Evolutionary conservation across 2,113 vertebrate genomes (phyloP).

Genomic region (Boulengeromyrus knoepffleri): DNA sequence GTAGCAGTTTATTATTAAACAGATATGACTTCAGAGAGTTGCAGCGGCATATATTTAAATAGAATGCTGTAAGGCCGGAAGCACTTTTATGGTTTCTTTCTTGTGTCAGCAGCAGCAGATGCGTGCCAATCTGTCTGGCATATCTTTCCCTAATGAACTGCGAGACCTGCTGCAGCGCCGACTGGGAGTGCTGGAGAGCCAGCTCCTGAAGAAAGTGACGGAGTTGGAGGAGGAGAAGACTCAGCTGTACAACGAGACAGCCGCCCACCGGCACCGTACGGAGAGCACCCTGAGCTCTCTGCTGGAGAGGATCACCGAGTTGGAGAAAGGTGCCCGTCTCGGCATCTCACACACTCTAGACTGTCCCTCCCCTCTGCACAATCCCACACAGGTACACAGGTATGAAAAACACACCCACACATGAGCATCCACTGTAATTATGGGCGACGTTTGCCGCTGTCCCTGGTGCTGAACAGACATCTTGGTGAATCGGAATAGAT

Average conservation of each 20-base stretch:
- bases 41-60: background rate
- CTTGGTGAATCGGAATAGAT: background rate
- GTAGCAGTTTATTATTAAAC: background rate
- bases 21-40: background rate
- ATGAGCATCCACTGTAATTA: background rate
- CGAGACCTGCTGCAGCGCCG: constrained; percentile 81
- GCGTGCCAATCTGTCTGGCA: constrained; percentile 70
- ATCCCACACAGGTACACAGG: background rate
- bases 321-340: constrained; percentile 76
- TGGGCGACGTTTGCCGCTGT: background rate
- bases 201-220: constrained; percentile 83
- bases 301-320: constrained; percentile 81
- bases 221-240: constrained; percentile 89
- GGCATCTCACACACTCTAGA: background rate
- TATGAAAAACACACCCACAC: background rate
- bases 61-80: background rate
- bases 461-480: background rate
- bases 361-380: background rate
- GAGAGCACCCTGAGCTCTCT: constrained; percentile 79
- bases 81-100: constrained; percentile 13
- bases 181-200: constrained; percentile 81
- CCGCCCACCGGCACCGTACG: constrained; percentile 78
- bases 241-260: constrained; percentile 82
- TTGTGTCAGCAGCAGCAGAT: constrained; percentile 73
- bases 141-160: constrained; percentile 74